These are phyloP conservation scores for Cyclopterus lumpus DNA, from an alignment of 2,797 vertebrate species.

Conservation along the genomic window DNA sequence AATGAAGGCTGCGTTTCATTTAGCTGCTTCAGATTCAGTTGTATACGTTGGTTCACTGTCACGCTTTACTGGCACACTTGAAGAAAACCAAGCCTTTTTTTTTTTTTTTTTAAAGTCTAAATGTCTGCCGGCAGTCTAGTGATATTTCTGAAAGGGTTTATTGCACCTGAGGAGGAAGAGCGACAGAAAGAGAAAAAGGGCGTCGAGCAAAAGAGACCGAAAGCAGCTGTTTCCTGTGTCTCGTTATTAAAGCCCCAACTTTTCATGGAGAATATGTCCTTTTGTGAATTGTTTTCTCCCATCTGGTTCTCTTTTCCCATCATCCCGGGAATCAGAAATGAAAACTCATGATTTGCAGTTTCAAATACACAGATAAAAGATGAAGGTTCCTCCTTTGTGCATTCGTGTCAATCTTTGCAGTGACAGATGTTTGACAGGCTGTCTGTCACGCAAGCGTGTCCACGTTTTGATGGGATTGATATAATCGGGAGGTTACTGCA, in stretches of 20 bases:
- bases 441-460: slow-evolving; percentile 21
- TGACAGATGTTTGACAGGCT: slow-evolving; percentile 55
- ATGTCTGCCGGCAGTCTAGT: not conserved
- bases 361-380: slow-evolving; percentile 56
- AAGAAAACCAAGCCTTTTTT: slow-evolving; percentile 5
- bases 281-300: slow-evolving; percentile 76
- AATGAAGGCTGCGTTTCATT: slow-evolving; percentile 3
- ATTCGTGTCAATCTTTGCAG: slow-evolving; percentile 43
- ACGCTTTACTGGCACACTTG: slow-evolving; percentile 1
- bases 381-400: slow-evolving; percentile 59
- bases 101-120: slow-evolving; percentile 12
- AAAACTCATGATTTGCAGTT: slow-evolving; percentile 46
- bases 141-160: slow-evolving; percentile 33
- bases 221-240: slow-evolving; percentile 71
- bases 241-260: too few relatives aligned
- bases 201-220: slow-evolving; percentile 45
- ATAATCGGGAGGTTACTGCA: slow-evolving; percentile 11
- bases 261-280: slow-evolving; percentile 69
- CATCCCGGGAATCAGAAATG: slow-evolving; percentile 66
- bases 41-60: not conserved
- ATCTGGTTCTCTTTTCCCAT: slow-evolving; percentile 72
- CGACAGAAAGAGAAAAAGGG: slow-evolving; percentile 23
- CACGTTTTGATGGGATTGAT: slow-evolving; percentile 41
- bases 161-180: slow-evolving; percentile 47
- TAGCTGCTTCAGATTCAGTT: slow-evolving; percentile 7